These are phyloP conservation scores for Rachycentron canadum DNA, from an alignment of 2,797 vertebrate genomes.

Conservation along the genomic window DNA sequence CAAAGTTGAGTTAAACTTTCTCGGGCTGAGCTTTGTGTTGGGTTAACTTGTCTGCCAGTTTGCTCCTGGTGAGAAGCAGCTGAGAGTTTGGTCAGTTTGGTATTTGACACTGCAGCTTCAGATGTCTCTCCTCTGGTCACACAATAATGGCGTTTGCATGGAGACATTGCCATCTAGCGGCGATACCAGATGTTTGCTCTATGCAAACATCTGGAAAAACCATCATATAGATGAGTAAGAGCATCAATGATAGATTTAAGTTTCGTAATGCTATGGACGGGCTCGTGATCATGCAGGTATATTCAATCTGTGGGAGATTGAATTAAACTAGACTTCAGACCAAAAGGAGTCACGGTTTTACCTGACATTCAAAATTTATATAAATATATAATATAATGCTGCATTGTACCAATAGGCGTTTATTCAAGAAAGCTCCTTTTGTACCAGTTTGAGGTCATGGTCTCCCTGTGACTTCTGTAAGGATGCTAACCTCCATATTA, in stretches of 20 bases:
- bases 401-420: background rate
- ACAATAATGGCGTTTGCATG: background rate
- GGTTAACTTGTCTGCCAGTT: background rate
- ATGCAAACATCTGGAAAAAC: background rate
- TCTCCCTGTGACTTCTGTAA: too few species aligned
- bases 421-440: too few species aligned
- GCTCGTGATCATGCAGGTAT: background rate
- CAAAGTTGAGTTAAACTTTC: background rate
- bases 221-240: background rate
- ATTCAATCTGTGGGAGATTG: background rate
- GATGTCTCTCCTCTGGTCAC: background rate
- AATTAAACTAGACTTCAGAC: background rate
- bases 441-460: background rate
- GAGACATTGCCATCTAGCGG: slow-evolving; percentile 68
- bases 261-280: background rate
- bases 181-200: background rate
- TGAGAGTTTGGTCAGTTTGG: background rate
- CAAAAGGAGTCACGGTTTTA: background rate
- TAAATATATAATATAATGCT: background rate
- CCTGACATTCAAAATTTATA: background rate
- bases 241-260: background rate
- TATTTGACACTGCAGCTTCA: background rate
- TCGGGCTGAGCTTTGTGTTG: background rate
- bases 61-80: background rate
- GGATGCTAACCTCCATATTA: too few species aligned